These are phyloP conservation scores for Apolygus lucorum DNA, from an alignment of 1,140 invertebrate genomes.

Conservation along the genomic window DNA sequence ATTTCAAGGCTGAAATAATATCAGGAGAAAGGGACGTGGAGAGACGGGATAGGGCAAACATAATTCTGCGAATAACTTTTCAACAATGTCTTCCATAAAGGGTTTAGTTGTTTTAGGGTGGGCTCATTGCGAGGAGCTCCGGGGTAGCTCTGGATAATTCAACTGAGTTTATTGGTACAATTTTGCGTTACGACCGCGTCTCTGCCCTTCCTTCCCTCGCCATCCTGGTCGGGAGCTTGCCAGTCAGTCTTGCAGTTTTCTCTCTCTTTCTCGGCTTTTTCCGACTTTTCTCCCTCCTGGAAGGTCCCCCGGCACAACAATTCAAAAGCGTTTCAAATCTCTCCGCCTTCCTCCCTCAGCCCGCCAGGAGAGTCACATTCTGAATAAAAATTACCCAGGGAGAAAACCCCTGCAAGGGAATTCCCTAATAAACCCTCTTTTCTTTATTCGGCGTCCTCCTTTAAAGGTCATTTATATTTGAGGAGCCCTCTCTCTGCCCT, in stretches of 20 bases:
- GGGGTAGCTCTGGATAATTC: slow-evolving; percentile 20
- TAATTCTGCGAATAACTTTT: slow-evolving; percentile 23
- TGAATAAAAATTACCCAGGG: slow-evolving; percentile 24
- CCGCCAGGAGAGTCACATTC: slow-evolving; percentile 18
- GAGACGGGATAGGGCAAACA: slow-evolving; percentile 5
- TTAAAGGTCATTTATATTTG: slow-evolving; percentile 24
- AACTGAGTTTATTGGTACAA: slow-evolving; percentile 23
- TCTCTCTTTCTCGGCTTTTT: background rate
- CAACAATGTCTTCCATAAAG: slow-evolving; percentile 24
- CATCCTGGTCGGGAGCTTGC: background rate
- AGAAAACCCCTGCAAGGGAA: slow-evolving; percentile 20
- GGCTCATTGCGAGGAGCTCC: slow-evolving; percentile 19
- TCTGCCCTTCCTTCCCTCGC: background rate
- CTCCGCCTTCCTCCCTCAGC: background rate
- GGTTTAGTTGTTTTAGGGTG: slow-evolving; percentile 23
- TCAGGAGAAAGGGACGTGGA: background rate
- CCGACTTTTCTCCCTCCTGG: background rate
- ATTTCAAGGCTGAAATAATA: slow-evolving; percentile 15
- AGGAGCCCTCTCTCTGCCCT: slow-evolving; percentile 12
- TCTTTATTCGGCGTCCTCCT: slow-evolving; percentile 19
- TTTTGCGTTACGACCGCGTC: slow-evolving; percentile 21
- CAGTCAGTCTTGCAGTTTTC: background rate
- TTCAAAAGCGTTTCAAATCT: slow-evolving; percentile 23
- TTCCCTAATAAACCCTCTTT: slow-evolving; percentile 22
- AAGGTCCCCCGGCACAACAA: slow-evolving; percentile 9